Evolutionary conservation across 2,113 vertebrate species (phyloP).

Genomic region (Grantiella picta): DNA sequence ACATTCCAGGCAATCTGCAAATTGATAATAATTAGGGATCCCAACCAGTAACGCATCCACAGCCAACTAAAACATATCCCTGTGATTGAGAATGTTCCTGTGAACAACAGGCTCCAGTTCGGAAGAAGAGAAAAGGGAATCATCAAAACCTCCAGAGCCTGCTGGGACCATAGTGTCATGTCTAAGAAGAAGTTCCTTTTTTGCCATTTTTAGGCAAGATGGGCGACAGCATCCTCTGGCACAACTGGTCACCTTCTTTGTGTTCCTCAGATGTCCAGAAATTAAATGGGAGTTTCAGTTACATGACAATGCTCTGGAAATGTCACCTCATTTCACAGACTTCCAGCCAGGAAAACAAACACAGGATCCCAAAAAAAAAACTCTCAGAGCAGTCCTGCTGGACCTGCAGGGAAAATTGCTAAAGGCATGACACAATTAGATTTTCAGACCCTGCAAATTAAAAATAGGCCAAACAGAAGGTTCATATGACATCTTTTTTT

Average conservation of each 20-base stretch:
- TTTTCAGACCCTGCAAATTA: not conserved
- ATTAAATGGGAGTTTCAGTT: not conserved
- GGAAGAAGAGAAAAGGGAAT: not conserved
- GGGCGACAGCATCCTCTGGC: not conserved
- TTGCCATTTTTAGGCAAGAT: not conserved
- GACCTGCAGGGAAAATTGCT: not conserved
- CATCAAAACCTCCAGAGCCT: not conserved
- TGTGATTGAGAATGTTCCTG: not conserved
- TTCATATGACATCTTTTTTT: not conserved
- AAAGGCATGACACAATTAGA: not conserved
- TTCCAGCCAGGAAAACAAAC: not conserved
- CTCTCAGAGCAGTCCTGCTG: not conserved
- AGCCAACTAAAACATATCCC: not conserved
- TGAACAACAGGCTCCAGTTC: not conserved
- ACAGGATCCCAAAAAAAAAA: fast-evolving
- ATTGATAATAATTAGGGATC: conserved; percentile 64
- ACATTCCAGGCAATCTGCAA: conserved; percentile 54
- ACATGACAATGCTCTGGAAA: not conserved
- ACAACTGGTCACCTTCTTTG: not conserved
- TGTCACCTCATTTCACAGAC: not conserved
- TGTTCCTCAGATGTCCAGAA: not conserved
- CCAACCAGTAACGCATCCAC: not conserved
- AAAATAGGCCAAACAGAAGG: not conserved
- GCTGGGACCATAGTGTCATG: not conserved
- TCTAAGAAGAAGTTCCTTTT: not conserved